phyloP scores from a whole-genome alignment of 2,113 vertebrate species.

The Lonchura striata region DNA sequence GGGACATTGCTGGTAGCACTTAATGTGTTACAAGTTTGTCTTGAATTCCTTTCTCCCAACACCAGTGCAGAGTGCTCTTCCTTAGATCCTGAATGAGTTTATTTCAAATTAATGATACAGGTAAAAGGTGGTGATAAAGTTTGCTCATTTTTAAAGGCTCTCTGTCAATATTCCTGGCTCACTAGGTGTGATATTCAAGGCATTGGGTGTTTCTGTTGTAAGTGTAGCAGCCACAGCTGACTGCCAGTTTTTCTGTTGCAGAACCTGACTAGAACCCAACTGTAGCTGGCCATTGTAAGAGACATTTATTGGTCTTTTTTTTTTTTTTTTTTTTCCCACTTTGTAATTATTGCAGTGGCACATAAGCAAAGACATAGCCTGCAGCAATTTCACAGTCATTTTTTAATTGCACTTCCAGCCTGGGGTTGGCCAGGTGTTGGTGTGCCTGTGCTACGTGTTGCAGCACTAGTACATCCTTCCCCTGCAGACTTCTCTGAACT shows the following conservation, averaged over 20 bases:
- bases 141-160: not conserved
- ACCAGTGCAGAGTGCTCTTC: accelerated
- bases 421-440: not conserved
- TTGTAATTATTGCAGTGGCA: not conserved
- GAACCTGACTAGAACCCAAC: not conserved
- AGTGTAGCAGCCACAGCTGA: not conserved
- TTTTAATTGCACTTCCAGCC: not conserved
- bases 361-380: not conserved
- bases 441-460: not conserved
- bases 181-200: not conserved
- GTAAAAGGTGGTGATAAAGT: not conserved
- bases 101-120: not conserved
- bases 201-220: accelerated
- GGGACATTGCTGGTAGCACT: not conserved
- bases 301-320: not conserved
- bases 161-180: accelerated
- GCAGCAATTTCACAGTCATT: not conserved
- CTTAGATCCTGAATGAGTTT: not conserved
- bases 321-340: not conserved
- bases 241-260: not conserved
- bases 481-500: not conserved
- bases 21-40: not conserved
- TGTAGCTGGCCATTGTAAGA: not conserved
- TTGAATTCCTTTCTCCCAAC: not conserved
- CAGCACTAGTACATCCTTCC: not conserved